A percentile compares a stretch with the other conserved stretches of the same genome.
phyloP scores from a whole-genome alignment of 2,797 vertebrate species.

The Myoxocephalus aenaeus region DNA sequence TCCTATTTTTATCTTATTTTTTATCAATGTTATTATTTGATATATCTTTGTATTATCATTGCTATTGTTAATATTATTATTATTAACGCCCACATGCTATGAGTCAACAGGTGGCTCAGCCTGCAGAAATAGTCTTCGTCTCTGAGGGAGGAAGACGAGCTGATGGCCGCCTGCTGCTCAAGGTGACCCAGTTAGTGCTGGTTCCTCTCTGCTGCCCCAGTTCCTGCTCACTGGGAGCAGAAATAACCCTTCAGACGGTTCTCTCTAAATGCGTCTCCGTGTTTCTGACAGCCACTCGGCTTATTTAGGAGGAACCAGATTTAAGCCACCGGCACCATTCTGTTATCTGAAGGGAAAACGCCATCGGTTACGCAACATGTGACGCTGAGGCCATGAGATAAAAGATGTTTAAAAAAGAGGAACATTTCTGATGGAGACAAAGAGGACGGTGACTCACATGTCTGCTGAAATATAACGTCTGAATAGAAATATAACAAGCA shows the following conservation, averaged over 20 bases:
- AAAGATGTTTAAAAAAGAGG: constrained; percentile 31
- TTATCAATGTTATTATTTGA: too few relatives aligned
- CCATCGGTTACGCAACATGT: constrained; percentile 28
- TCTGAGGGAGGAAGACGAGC: not conserved
- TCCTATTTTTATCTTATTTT: too few relatives aligned
- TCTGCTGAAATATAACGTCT: too few relatives aligned
- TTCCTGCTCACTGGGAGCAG: constrained; percentile 75
- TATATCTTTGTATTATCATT: too few relatives aligned
- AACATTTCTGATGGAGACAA: constrained; percentile 53
- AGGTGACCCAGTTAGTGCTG: constrained; percentile 83
- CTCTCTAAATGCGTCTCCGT: constrained; percentile 63
- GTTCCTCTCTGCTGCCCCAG: constrained; percentile 73
- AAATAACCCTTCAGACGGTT: constrained; percentile 62
- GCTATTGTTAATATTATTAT: too few relatives aligned
- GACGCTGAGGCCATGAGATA: constrained; percentile 20
- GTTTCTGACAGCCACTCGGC: constrained; percentile 57
- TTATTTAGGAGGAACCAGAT: constrained; percentile 53
- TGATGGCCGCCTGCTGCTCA: constrained; percentile 68
- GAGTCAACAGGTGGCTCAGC: too few relatives aligned
- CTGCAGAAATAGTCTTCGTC: not conserved
- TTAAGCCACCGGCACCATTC: constrained; percentile 27
- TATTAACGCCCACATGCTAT: too few relatives aligned
- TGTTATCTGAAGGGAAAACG: constrained; percentile 29
- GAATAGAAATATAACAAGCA: too few relatives aligned
- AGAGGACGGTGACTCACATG: constrained; percentile 55